These are phyloP conservation scores for Macrosiphum euphorbiae DNA, from an alignment of 2,888 invertebrate species.

Conservation along the genomic window DNA sequence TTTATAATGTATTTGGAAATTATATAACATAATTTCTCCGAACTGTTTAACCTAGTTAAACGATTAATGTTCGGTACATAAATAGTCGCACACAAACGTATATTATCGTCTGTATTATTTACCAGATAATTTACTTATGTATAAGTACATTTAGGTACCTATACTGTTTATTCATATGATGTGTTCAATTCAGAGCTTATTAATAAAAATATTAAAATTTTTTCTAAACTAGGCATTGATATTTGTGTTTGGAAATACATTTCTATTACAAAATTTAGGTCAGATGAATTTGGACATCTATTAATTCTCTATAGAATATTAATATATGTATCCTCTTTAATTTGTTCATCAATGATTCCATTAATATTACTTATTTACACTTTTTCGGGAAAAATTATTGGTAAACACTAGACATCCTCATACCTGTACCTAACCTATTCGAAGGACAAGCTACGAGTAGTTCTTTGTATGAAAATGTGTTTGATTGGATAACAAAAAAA, in stretches of 20 bases:
- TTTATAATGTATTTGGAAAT: slow-evolving; percentile 29
- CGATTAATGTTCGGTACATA: background rate
- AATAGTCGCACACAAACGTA: background rate
- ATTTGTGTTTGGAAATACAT: background rate
- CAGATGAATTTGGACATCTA: background rate
- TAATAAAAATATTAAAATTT: background rate
- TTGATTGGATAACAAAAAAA: background rate
- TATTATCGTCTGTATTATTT: background rate
- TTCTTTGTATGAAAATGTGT: background rate
- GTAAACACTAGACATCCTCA: background rate
- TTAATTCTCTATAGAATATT: background rate
- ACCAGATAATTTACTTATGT: background rate
- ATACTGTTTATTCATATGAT: background rate
- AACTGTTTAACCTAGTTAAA: slow-evolving; percentile 9
- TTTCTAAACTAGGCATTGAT: background rate
- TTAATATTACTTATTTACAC: background rate
- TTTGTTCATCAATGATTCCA: background rate
- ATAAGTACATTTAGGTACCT: too few species aligned
- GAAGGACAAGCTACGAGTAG: background rate
- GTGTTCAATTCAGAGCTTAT: background rate
- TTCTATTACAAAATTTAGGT: background rate
- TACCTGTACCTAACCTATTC: too few species aligned
- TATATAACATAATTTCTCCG: background rate
- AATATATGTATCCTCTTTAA: background rate
- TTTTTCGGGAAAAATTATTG: background rate